Evolutionary conservation across 2,888 invertebrate genomes (phyloP).

Genomic region (Patella pellucida): DNA sequence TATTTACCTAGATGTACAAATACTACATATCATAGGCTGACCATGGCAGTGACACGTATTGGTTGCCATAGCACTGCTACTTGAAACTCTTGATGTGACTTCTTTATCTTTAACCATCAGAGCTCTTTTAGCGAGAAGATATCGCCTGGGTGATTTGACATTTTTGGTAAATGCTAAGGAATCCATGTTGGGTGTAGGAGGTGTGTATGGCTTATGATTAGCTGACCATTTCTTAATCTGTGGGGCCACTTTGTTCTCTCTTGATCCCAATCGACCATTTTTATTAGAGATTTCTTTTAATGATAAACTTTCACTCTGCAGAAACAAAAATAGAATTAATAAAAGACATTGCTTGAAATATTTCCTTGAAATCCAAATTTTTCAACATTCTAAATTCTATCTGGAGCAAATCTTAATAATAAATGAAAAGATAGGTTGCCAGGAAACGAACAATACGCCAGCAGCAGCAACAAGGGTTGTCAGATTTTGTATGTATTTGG

Average conservation of each 20-base stretch:
- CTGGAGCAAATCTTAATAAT: too few species aligned
- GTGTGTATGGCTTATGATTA: conserved; percentile 11
- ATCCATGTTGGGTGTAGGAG: conserved; percentile 39
- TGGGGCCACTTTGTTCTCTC: background rate
- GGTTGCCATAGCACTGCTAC: conserved; percentile 24
- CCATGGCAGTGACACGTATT: conserved; percentile 79
- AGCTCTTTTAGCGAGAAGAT: conserved; percentile 55
- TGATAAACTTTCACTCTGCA: too few species aligned
- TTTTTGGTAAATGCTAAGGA: conserved; percentile 41
- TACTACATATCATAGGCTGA: conserved; percentile 78
- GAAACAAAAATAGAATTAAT: too few species aligned
- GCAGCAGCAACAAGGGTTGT: too few species aligned
- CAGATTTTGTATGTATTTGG: too few species aligned
- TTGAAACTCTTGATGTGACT: conserved; percentile 12
- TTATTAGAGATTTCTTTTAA: too few species aligned
- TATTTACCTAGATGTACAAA: conserved; percentile 77
- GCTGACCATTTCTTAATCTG: background rate
- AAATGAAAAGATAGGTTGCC: too few species aligned
- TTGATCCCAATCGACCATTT: background rate
- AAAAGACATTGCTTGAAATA: too few species aligned
- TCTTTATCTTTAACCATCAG: conserved; percentile 46
- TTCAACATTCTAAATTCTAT: too few species aligned
- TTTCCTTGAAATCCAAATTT: too few species aligned
- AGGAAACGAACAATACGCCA: too few species aligned
- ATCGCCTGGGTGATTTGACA: conserved; percentile 55